These are phyloP conservation scores for Rotaria macrura DNA, from an alignment of 2,888 invertebrate species.

Conservation along the genomic window DNA sequence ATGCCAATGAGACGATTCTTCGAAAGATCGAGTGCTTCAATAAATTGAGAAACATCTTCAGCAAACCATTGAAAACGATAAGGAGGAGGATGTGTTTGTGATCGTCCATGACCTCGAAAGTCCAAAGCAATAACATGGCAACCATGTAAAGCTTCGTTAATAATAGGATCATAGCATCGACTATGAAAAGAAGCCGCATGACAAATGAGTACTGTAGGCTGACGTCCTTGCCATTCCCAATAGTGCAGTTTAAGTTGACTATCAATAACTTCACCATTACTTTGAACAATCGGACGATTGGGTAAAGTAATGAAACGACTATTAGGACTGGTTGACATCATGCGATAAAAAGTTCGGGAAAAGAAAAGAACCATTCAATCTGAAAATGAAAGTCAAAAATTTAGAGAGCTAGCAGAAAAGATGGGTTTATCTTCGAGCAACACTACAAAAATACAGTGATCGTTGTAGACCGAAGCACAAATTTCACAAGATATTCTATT, in stretches of 20 bases:
- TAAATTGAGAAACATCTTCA: neutral
- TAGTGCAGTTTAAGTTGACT: neutral
- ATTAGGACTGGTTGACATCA: neutral
- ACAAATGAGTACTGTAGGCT: neutral
- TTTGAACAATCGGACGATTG: neutral
- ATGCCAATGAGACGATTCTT: neutral
- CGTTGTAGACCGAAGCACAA: no score
- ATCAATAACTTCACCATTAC: neutral
- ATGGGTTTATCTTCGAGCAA: no score
- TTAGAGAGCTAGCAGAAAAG: no score
- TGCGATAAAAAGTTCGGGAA: neutral
- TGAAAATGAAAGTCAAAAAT: no score
- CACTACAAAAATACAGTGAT: no score
- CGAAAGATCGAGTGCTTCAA: neutral
- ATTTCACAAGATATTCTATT: no score
- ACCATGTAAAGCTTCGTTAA: neutral
- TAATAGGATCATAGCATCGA: neutral
- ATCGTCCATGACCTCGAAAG: neutral
- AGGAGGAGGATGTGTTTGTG: neutral
- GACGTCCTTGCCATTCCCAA: neutral
- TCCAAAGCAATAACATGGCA: neutral
- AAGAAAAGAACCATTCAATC: neutral
- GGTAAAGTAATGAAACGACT: neutral
- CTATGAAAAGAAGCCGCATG: constrained; percentile 6
- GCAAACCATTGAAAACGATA: neutral